A percentile compares a stretch with the other conserved stretches of the same genome.
Conservation (phyloP, 1,140 invertebrate species). For the Drosophila pallidifrons region DNA sequence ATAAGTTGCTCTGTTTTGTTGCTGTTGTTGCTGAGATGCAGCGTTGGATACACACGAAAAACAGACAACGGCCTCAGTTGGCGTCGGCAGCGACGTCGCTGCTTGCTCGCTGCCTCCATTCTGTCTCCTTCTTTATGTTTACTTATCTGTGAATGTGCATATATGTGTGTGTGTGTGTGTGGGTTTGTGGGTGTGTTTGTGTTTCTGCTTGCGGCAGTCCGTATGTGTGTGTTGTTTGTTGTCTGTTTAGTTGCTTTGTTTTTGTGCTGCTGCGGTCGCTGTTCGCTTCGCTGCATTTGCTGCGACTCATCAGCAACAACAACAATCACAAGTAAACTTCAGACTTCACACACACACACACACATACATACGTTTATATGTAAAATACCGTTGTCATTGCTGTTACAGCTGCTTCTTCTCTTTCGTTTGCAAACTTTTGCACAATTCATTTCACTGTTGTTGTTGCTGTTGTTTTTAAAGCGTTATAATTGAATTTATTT, state of each 20-base stretch:
- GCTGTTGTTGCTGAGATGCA: conserved; percentile 39
- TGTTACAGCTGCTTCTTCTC: conserved; percentile 12
- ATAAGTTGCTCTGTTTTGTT: conserved; percentile 57
- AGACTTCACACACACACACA: conserved; percentile 10
- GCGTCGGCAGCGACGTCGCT: conserved; percentile 25
- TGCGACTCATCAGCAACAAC: conserved; percentile 39
- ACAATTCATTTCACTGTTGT: conserved; percentile 13
- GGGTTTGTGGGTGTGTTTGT: conserved; percentile 20
- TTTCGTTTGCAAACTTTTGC: conserved; percentile 8
- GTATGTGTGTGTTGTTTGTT: conserved; percentile 46
- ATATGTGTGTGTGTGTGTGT: conserved; percentile 29
- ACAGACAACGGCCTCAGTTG: conserved; percentile 50
- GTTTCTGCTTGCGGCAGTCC: conserved; percentile 37
- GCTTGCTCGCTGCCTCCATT: conserved; percentile 48
- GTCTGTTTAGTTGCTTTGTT: conserved; percentile 49
- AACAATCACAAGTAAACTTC: conserved; percentile 36
- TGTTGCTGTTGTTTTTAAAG: conserved; percentile 18
- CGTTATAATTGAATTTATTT: conserved; percentile 18
- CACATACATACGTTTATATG: not conserved
- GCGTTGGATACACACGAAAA: conserved; percentile 68
- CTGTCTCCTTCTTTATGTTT: conserved; percentile 49
- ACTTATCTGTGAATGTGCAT: conserved; percentile 18
- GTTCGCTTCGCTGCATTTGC: conserved; percentile 43
- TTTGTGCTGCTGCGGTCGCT: conserved; percentile 43
- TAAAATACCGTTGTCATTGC: conserved; percentile 38